Base-by-base conservation (phyloP, 2,888 invertebrate species). In the Abrostola triplasia region DNA sequence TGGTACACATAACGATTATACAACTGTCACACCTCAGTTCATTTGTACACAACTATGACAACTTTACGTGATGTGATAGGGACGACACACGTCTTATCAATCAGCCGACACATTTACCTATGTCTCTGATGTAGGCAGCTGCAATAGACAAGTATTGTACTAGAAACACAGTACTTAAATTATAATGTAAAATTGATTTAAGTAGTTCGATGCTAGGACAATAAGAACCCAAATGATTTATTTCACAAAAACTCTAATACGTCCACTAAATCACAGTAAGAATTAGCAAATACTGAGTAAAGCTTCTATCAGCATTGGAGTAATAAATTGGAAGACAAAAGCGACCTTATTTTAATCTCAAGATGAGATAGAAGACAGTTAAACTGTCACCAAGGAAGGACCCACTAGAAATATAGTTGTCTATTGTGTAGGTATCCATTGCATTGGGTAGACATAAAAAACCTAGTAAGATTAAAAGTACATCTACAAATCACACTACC, bases 1-100 rank as follows among this genome's bases (percentile, higher is more conserved):
- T 47, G 44, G 44, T 47, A 47, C 44, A 47, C 44, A 47, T 47
- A 47, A 47, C 13, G 13, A 13, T 47, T 13, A 47, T 47, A 13
- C 24, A 47, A 47, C 24, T 47, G 44, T 47, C 44, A 51, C 12
- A 51, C 37, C 6, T 51, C 5, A 36, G 51, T 51, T 36, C 12
- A 37, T 51, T 37, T 12, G 24, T 11, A 12, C 35, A 42, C 0
- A 42, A n/a, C n/a, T 24, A 12, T 8, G 42, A 42, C 24, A 24
- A 9, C 24, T 9, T 24, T 47, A 47, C 13, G 44, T 4, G 8
- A 9, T 24, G 13, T 47, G 44, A 24, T 24, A 24, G 24, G 13
- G 44, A 47, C 13, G 44, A 24, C 44, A 47, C 44, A 47, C 44
- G 13, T 47, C 13, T 47, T 47, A 47, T 13, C 44, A 7, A 13